Percentiles rank a stretch among this genome's conserved stretches.
These are phyloP conservation scores for Chondrosia reniformis DNA, from an alignment of 37 sponge, comb jelly and placozoan genomes.

Conservation along the genomic window DNA sequence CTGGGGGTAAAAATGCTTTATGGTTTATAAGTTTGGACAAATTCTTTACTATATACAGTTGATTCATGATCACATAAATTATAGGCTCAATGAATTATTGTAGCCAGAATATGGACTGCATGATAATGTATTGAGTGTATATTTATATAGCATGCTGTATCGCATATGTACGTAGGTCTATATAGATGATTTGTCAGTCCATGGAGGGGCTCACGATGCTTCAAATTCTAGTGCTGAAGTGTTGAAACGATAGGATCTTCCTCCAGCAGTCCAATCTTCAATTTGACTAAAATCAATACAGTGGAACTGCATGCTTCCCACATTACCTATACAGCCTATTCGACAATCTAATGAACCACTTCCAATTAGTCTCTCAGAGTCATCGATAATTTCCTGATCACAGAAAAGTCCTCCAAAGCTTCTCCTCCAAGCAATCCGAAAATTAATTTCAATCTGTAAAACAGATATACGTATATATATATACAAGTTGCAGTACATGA, in stretches of 20 bases:
- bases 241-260: neutral
- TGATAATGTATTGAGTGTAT: too few species aligned
- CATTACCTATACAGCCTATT: conserved; percentile 21
- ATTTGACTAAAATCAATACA: conserved; percentile 42
- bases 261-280: conserved; percentile 53
- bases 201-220: conserved; percentile 25
- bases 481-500: neutral
- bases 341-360: conserved; percentile 1
- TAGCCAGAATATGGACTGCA: too few species aligned
- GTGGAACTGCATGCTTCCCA: conserved; percentile 21
- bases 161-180: neutral
- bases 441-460: conserved; percentile 32
- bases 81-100: too few species aligned
- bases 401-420: neutral
- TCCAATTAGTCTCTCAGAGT: neutral
- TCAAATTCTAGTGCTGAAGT: conserved; percentile 13
- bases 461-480: neutral
- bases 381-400: neutral
- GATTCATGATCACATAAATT: too few species aligned
- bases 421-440: conserved; percentile 38
- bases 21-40: too few species aligned
- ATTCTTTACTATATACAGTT: too few species aligned
- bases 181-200: neutral
- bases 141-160: neutral
- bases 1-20: too few species aligned